These are phyloP conservation scores for Orchesella cincta DNA, from an alignment of 1,140 invertebrate genomes.

Conservation along the genomic window DNA sequence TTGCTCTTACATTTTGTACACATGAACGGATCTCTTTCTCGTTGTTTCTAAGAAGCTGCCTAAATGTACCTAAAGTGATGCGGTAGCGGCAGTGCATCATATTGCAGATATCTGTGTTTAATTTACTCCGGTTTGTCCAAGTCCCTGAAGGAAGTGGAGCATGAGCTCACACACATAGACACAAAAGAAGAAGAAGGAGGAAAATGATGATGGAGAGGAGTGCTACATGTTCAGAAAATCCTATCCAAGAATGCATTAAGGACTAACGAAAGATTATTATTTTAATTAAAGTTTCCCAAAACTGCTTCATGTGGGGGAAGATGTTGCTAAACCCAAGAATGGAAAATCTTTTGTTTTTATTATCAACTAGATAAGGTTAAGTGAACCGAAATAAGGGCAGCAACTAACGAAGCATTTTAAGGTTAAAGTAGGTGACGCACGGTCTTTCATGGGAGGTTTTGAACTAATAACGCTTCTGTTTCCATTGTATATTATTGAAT, in stretches of 20 bases:
- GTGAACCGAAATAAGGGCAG: neutral
- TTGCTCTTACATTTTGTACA: neutral
- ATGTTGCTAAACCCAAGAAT: neutral
- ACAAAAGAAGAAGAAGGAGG: neutral
- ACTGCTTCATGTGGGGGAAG: no score
- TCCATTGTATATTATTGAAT: neutral
- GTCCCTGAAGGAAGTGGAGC: neutral
- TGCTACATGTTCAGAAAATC: neutral
- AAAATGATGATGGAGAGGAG: neutral
- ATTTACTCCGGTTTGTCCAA: neutral
- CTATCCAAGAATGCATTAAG: neutral
- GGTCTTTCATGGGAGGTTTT: neutral
- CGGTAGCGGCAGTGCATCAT: neutral
- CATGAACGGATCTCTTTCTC: no score
- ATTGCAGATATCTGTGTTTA: slow-evolving; percentile 1
- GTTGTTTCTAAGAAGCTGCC: no score
- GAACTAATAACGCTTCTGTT: neutral
- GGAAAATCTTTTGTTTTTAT: neutral
- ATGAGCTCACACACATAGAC: neutral
- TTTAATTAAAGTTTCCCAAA: neutral
- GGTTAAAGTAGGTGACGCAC: neutral
- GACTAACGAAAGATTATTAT: neutral
- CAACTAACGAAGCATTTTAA: neutral
- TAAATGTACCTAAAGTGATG: no score
- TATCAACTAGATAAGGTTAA: neutral